A percentile compares a stretch with the other conserved stretches of the same genome.
These are phyloP conservation scores for Mormoops blainvillei DNA, from an alignment of 2,113 vertebrate species.

Conservation along the genomic window DNA sequence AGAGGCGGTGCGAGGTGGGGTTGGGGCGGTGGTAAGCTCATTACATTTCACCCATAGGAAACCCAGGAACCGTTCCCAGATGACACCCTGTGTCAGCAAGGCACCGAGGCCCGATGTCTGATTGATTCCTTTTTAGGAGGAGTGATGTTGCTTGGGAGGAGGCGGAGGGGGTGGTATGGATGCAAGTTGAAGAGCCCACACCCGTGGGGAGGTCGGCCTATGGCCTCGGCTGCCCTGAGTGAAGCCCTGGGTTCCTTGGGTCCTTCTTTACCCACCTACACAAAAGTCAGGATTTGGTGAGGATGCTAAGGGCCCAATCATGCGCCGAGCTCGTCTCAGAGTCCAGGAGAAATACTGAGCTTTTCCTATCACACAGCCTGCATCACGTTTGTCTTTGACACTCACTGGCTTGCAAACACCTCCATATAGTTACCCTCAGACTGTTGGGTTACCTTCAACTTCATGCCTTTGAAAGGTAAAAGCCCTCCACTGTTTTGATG, in stretches of 20 bases:
- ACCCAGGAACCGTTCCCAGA: background rate
- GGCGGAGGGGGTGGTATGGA: fast-evolving
- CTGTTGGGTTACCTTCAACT: background rate
- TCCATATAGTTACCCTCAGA: background rate
- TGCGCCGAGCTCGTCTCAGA: background rate
- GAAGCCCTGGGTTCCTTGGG: background rate
- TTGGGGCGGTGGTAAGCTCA: background rate
- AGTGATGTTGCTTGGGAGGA: background rate
- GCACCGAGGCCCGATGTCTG: background rate
- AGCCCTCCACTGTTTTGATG: background rate
- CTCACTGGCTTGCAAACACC: background rate
- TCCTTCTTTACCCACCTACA: no score
- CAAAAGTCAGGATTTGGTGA: no score
- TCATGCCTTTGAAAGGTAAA: conserved; percentile 32
- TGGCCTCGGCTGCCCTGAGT: background rate
- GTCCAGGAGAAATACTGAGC: background rate
- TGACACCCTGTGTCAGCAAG: background rate
- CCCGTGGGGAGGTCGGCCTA: background rate
- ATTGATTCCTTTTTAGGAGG: background rate
- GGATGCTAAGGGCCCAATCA: background rate
- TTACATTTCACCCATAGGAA: background rate
- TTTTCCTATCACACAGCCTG: background rate
- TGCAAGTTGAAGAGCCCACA: background rate
- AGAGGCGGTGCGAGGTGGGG: background rate
- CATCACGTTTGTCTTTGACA: background rate